A percentile compares a stretch with the other conserved stretches of the same genome.
phyloP scores from a whole-genome alignment of 2,797 vertebrate species.

The Leuciscus waleckii region DNA sequence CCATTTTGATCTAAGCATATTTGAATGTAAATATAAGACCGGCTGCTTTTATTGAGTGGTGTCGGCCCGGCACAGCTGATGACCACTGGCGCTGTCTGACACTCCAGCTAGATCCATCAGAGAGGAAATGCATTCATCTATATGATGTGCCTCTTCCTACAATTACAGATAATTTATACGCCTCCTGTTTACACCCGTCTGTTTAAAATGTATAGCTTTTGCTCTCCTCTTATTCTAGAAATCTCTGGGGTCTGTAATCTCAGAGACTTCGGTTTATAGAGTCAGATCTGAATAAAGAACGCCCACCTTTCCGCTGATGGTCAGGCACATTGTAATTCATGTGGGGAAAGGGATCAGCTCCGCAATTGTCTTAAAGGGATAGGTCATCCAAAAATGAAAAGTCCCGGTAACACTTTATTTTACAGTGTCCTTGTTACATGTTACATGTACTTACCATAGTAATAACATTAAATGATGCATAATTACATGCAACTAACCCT shows the following conservation, averaged over 20 bases:
- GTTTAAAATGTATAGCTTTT: slow-evolving; percentile 43
- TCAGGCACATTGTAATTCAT: background rate
- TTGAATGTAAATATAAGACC: slow-evolving; percentile 73
- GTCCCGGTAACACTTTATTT: too few species aligned
- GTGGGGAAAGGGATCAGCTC: background rate
- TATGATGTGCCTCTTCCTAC: slow-evolving; percentile 33
- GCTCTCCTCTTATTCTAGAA: slow-evolving; percentile 31
- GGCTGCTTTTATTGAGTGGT: slow-evolving; percentile 69
- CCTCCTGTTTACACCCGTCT: slow-evolving; percentile 15
- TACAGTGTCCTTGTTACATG: too few species aligned
- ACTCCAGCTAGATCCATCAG: slow-evolving; percentile 50
- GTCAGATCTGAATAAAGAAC: background rate
- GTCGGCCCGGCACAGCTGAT: slow-evolving; percentile 54
- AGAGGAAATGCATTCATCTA: slow-evolving; percentile 43
- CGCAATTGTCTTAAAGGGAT: background rate
- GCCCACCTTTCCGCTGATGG: background rate
- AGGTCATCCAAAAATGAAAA: background rate
- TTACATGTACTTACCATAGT: too few species aligned
- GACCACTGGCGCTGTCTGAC: slow-evolving; percentile 53
- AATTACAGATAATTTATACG: slow-evolving; percentile 43
- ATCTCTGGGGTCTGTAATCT: slow-evolving; percentile 9
- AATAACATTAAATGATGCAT: too few species aligned
- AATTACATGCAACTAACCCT: too few species aligned
- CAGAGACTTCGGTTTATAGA: slow-evolving; percentile 9
- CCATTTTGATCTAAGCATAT: slow-evolving; percentile 72